Evolutionary conservation across 2,797 vertebrate species (phyloP).

Genomic region (Dryobates pubescens): DNA sequence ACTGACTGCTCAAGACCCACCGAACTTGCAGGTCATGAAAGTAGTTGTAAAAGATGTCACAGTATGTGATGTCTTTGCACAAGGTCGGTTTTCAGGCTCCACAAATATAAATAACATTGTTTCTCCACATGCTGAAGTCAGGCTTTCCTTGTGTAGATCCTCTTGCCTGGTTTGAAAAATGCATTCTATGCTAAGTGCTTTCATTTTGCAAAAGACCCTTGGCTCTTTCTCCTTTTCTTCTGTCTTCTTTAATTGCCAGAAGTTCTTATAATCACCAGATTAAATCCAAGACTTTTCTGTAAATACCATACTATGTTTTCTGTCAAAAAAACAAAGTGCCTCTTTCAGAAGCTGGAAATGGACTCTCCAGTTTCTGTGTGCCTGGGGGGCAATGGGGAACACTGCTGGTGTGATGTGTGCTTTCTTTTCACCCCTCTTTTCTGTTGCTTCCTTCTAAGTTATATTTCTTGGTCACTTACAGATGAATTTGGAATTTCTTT

Average conservation of each 20-base stretch:
- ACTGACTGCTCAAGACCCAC: not conserved
- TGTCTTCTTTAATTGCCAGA: not conserved
- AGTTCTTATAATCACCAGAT: not conserved
- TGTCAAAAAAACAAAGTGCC: not conserved
- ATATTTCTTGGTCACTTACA: not conserved
- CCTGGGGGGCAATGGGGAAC: not conserved
- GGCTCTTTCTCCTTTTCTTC: not conserved
- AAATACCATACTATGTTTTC: not conserved
- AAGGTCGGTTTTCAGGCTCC: not conserved
- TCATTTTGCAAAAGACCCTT: not conserved
- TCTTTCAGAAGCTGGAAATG: not conserved
- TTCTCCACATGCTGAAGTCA: not conserved
- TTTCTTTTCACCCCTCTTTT: not conserved
- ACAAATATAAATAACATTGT: accelerated
- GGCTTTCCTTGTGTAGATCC: not conserved
- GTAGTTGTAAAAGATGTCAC: not conserved
- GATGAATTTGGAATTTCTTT: not conserved
- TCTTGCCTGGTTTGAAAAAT: not conserved
- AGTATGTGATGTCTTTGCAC: not conserved
- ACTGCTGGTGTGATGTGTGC: accelerated
- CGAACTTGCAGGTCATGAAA: not conserved
- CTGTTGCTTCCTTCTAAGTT: not conserved
- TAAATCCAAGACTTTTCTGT: not conserved
- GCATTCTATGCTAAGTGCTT: not conserved
- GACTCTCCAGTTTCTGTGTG: not conserved